Percentiles rank a stretch among this genome's conserved stretches.
These are phyloP conservation scores for Nicator chloris DNA, from an alignment of 2,113 vertebrate genomes.

Conservation along the genomic window DNA sequence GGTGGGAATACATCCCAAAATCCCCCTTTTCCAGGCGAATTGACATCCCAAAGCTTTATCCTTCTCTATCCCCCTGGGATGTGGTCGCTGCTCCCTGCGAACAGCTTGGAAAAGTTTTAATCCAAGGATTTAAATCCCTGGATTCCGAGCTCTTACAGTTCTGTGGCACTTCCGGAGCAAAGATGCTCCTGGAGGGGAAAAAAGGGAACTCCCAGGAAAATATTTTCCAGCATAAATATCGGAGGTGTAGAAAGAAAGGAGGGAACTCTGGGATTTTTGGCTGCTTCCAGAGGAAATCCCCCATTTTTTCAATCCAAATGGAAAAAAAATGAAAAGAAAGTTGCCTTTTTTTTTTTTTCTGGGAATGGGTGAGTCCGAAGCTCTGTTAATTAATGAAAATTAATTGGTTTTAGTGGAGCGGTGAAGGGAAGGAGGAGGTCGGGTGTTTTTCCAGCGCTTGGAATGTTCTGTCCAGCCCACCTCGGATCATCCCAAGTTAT, in stretches of 20 bases:
- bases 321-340: no score
- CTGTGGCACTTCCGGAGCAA: background rate
- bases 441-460: accelerated
- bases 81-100: background rate
- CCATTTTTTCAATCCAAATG: background rate
- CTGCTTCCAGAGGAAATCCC: background rate
- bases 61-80: background rate
- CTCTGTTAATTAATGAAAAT: background rate
- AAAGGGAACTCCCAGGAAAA: background rate
- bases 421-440: background rate
- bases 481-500: background rate
- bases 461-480: background rate
- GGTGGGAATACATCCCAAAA: background rate
- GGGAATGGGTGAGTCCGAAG: background rate
- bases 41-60: background rate
- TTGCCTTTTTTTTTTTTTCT: background rate
- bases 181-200: background rate
- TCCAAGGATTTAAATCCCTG: background rate
- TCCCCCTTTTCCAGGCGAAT: background rate
- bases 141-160: background rate
- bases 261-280: background rate
- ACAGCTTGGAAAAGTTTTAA: background rate
- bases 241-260: background rate
- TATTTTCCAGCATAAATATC: background rate
- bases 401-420: background rate